Percentiles rank a stretch among this genome's conserved stretches.
Evolutionary conservation across 2,888 invertebrate genomes (phyloP).

Genomic region (Frankliniella fusca): DNA sequence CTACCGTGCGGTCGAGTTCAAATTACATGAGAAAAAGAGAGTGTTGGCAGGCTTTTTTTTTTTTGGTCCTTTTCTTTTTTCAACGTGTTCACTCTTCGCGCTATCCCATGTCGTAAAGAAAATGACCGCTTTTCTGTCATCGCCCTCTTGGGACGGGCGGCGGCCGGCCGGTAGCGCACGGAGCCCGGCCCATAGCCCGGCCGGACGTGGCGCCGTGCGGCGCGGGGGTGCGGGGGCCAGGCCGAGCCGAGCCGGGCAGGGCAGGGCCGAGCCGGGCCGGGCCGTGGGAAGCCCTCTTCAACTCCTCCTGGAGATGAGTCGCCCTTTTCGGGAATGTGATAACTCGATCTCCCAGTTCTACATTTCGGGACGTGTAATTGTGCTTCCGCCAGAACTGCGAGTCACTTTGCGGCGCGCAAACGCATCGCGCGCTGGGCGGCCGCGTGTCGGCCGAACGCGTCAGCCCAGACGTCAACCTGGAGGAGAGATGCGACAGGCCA

Average conservation of each 20-base stretch:
- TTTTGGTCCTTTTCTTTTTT: too few relatives aligned
- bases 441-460: background rate
- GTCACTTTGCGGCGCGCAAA: background rate
- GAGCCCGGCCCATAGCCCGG: background rate
- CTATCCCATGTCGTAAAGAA: too few relatives aligned
- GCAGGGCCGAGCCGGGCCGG: background rate
- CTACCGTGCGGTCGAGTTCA: too few relatives aligned
- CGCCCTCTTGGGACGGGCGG: too few relatives aligned
- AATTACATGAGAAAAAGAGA: too few relatives aligned
- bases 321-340: conserved; percentile 19
- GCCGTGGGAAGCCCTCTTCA: background rate
- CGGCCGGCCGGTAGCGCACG: too few relatives aligned
- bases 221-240: background rate
- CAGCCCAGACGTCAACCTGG: background rate
- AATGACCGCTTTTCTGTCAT: too few relatives aligned
- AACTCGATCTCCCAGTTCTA: conserved; percentile 21
- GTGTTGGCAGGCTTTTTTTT: too few relatives aligned
- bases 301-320: background rate
- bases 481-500: too few relatives aligned
- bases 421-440: background rate
- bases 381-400: background rate
- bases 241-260: background rate
- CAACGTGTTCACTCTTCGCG: too few relatives aligned
- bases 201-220: background rate
- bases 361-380: conserved; percentile 17